phyloP scores from a whole-genome alignment of 2,888 invertebrate species.

The Andrena fulva region DNA sequence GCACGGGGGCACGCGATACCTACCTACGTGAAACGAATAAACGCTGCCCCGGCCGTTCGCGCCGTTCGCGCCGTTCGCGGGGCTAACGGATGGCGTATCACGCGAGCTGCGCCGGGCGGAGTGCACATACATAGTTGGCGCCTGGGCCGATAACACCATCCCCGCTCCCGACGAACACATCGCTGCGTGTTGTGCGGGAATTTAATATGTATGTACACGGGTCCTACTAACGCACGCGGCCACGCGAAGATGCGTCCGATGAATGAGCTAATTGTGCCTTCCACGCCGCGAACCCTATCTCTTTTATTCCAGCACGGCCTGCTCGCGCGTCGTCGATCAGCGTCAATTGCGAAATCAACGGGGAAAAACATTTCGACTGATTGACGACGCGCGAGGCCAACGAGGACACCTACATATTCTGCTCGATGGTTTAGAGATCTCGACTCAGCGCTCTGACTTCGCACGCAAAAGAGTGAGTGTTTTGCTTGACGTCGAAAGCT shows the following conservation, averaged over 20 bases:
- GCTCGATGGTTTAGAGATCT: neutral
- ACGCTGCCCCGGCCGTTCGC: conserved; percentile 49
- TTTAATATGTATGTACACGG: conserved; percentile 68
- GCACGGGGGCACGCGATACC: neutral
- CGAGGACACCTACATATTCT: neutral
- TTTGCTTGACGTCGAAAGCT: neutral
- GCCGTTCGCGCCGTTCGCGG: conserved; percentile 36
- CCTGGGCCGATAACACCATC: conserved; percentile 69
- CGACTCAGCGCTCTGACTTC: neutral
- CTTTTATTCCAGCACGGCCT: conserved; percentile 4
- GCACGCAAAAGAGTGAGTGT: neutral
- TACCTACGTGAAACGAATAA: conserved; percentile 56
- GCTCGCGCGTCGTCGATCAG: neutral
- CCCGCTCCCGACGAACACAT: conserved; percentile 32
- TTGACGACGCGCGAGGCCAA: neutral
- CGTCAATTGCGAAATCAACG: neutral
- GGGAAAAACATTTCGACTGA: conserved; percentile 1
- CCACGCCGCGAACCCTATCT: conserved; percentile 40
- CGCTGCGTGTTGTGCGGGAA: conserved; percentile 64
- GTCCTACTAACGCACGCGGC: conserved; percentile 52
- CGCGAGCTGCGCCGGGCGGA: conserved; percentile 31
- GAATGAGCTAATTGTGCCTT: conserved; percentile 81
- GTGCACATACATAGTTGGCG: conserved; percentile 66
- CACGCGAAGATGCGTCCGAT: conserved; percentile 71
- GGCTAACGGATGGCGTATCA: conserved; percentile 57